phyloP scores from a whole-genome alignment of 2,888 invertebrate genomes.

The Amblyjoppa proteus region DNA sequence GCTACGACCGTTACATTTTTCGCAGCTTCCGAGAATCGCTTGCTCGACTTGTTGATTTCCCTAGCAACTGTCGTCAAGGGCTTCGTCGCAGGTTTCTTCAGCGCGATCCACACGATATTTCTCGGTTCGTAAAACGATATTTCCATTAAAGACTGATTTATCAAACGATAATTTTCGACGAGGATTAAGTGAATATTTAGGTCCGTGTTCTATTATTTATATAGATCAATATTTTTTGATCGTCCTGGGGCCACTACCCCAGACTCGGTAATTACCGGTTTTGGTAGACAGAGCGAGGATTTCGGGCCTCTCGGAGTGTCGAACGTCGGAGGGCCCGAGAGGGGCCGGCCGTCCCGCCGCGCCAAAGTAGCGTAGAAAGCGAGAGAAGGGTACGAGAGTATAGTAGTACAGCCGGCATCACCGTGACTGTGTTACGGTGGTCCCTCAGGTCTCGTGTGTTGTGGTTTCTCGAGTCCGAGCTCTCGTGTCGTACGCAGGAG shows the following conservation, averaged over 20 bases:
- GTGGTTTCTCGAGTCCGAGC: conserved; percentile 6
- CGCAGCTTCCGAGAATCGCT: no score
- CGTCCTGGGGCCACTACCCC: background rate
- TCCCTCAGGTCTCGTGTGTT: conserved; percentile 22
- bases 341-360: conserved; percentile 33
- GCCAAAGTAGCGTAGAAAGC: conserved; percentile 33
- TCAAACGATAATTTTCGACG: background rate
- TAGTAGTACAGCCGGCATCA: background rate
- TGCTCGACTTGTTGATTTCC: background rate
- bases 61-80: background rate
- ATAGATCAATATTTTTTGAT: background rate
- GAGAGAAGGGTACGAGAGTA: conserved; percentile 4
- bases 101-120: background rate
- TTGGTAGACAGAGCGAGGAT: conserved; percentile 34
- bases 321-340: conserved; percentile 24
- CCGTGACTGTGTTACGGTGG: conserved; percentile 8
- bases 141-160: background rate
- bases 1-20: no score
- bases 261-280: conserved; percentile 40
- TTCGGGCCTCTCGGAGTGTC: conserved; percentile 16
- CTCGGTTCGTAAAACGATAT: background rate
- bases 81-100: background rate
- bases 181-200: background rate
- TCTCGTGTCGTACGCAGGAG: background rate
- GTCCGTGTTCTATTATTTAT: background rate